phyloP scores from a whole-genome alignment of 2,113 vertebrate genomes.

The Dryoscopus gambensis region DNA sequence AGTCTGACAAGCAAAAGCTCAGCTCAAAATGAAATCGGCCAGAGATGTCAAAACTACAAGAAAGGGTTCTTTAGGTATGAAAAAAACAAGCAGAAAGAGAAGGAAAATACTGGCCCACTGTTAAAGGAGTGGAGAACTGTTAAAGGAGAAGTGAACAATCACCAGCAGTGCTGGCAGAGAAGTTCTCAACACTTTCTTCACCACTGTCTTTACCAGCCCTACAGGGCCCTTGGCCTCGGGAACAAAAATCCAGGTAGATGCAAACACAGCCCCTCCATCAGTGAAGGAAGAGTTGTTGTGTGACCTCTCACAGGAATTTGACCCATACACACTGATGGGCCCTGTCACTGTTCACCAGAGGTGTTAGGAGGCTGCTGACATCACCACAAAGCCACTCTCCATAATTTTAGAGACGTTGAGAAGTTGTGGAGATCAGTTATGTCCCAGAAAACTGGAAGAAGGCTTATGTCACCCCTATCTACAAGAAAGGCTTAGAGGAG shows the following conservation, averaged over 20 bases:
- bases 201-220: background rate
- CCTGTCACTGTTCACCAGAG: background rate
- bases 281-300: background rate
- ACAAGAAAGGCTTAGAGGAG: background rate
- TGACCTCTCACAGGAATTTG: background rate
- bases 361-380: background rate
- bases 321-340: background rate
- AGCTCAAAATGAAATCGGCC: background rate
- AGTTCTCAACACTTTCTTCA: background rate
- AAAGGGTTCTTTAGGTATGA: background rate
- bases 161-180: background rate
- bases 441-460: background rate
- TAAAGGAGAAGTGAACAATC: background rate
- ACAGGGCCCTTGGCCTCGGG: background rate
- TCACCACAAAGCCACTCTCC: background rate
- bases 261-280: background rate
- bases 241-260: background rate
- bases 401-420: background rate
- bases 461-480: background rate
- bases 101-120: background rate
- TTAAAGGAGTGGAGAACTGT: too few species aligned
- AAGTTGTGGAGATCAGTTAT: background rate
- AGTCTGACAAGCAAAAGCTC: background rate
- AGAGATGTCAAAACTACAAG: background rate
- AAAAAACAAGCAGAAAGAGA: background rate